Conservation (phyloP, 2,113 vertebrate species). For the Miniopterus natalensis region DNA sequence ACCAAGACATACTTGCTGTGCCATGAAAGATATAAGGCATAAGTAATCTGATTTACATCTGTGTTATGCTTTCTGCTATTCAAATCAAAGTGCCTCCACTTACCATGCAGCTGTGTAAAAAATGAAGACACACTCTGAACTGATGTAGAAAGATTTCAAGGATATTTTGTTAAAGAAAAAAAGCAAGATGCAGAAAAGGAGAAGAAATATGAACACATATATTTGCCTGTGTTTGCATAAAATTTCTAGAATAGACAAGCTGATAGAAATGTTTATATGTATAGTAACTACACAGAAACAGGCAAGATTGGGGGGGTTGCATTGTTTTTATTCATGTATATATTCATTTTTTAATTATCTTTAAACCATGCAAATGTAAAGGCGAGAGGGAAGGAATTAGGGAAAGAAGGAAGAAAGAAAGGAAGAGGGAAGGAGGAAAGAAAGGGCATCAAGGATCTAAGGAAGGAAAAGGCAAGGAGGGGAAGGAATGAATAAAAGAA, state of each 20-base stretch:
- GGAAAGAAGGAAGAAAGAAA: rapidly evolving
- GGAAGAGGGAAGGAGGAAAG: neutral
- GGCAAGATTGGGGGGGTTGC: neutral
- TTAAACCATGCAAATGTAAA: neutral
- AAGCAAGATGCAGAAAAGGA: neutral
- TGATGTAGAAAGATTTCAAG: neutral
- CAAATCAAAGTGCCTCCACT: neutral
- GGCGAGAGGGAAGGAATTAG: neutral
- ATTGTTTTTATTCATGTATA: neutral
- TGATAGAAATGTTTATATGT: neutral
- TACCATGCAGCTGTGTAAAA: neutral
- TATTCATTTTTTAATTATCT: neutral
- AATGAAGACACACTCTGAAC: rapidly evolving
- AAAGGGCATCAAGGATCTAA: neutral
- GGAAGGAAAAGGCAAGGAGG: neutral
- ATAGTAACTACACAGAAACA: neutral
- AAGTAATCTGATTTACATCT: neutral
- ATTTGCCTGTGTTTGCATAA: constrained; percentile 21
- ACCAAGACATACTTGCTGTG: neutral
- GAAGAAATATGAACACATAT: neutral
- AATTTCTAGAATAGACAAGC: neutral
- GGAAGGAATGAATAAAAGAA: neutral
- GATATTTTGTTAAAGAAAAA: neutral
- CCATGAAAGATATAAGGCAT: neutral
- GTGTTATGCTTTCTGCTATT: neutral